These are phyloP conservation scores for Drosophila pandora DNA, from an alignment of 1,140 invertebrate species.

Conservation along the genomic window DNA sequence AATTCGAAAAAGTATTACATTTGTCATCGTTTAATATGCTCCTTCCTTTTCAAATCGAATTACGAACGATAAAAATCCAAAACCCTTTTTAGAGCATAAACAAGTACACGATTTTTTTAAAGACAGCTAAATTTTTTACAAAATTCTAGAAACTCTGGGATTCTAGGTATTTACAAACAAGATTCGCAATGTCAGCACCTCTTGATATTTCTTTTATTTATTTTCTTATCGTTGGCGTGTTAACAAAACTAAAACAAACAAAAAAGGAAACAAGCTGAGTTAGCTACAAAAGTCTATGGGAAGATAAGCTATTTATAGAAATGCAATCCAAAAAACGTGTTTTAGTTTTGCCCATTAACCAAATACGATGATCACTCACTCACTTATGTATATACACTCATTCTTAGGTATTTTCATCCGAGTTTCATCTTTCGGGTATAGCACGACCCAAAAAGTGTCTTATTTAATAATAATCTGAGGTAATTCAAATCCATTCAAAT, in stretches of 20 bases:
- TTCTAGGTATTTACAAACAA: conserved; percentile 2
- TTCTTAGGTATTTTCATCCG: background rate
- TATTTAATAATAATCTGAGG: background rate
- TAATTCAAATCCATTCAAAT: background rate
- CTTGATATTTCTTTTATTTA: conserved; percentile 1
- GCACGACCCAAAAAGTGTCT: conserved; percentile 1
- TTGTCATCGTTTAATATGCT: background rate
- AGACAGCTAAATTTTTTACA: background rate
- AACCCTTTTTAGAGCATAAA: background rate
- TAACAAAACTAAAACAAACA: background rate
- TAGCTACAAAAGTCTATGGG: conserved; percentile 4
- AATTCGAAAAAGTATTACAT: conserved; percentile 3
- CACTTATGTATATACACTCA: background rate
- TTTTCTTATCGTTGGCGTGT: conserved; percentile 3
- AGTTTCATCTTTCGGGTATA: background rate
- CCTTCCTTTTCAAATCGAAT: background rate
- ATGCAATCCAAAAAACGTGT: conserved; percentile 9
- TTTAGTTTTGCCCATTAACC: background rate
- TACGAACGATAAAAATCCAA: background rate
- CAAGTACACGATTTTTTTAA: background rate
- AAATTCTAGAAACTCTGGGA: background rate
- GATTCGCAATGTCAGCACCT: background rate
- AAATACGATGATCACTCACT: conserved; percentile 1
- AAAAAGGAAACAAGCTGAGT: conserved; percentile 5
- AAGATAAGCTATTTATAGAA: conserved; percentile 23